phyloP scores from a whole-genome alignment of 2,797 vertebrate genomes.

The Protosalanx chinensis region DNA sequence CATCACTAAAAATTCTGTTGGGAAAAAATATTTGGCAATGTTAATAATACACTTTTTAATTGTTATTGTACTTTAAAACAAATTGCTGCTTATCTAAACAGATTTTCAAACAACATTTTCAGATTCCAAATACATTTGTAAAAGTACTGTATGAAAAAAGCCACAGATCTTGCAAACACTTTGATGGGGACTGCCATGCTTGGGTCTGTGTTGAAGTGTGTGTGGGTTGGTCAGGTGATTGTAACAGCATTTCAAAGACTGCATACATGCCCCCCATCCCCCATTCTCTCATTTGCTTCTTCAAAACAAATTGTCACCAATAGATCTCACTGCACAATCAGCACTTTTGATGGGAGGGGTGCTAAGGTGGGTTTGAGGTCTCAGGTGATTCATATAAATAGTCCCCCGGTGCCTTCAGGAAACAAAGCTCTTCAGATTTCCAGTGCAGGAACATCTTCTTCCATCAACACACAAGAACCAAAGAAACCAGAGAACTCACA shows the following conservation, averaged over 20 bases:
- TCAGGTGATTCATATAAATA: slow-evolving; percentile 63
- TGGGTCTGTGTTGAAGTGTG: slow-evolving; percentile 42
- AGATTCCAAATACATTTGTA: no score
- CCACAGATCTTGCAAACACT: slow-evolving; percentile 43
- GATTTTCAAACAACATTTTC: neutral
- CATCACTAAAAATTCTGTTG: neutral
- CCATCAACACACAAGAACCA: slow-evolving; percentile 17
- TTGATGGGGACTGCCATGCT: slow-evolving; percentile 33
- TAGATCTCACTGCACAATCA: slow-evolving; percentile 33
- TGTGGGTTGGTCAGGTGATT: slow-evolving; percentile 14
- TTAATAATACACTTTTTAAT: neutral
- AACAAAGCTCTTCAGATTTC: slow-evolving; percentile 34
- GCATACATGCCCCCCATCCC: slow-evolving; percentile 24
- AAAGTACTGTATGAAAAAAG: neutral
- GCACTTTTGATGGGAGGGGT: slow-evolving; percentile 34
- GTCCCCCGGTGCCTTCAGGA: slow-evolving; percentile 23
- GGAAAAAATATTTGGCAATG: neutral
- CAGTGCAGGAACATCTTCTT: slow-evolving; percentile 33
- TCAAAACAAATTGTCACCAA: slow-evolving; percentile 32
- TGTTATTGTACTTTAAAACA: slow-evolving; percentile 6
- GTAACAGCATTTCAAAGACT: slow-evolving; percentile 25
- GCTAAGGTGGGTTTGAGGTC: slow-evolving; percentile 29
- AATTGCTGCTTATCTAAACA: neutral
- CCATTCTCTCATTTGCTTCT: neutral
- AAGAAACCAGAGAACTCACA: slow-evolving; percentile 21